Base-by-base conservation (phyloP, 2,113 vertebrate species). In the Nannobrachium achirus region DNA sequence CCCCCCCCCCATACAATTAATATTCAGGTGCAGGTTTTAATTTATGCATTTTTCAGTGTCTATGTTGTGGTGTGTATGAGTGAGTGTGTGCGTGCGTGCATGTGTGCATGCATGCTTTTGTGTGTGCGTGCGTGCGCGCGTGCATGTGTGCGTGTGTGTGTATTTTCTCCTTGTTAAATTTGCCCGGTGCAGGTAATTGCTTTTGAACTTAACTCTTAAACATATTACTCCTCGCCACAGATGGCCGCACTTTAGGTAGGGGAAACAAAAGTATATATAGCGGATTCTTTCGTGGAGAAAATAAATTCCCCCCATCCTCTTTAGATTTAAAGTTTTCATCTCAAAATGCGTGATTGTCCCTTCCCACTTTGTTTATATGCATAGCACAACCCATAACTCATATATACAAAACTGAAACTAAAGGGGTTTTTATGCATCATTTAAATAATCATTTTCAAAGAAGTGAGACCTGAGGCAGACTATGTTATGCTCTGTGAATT, bases 391-490 rank as follows among this genome's bases (percentile, higher is more conserved):
- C 18, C n/a, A 20, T 10, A 33, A 52, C 64, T 69, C 67, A 80
- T 58, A 45, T 58, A 45, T 38, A 60, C 39, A 19, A 42, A 33
- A 48, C 10, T 25, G 7, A 48, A 48, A 16, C 7, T 13, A 48
- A 10, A 45, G 18, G 41, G 20, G 45, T 7, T 15, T 18, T 33
- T 49, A 68, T 79, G 56, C 58, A 81, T 85, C 59, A 83, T 83
- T 83, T 64, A 81, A 58, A 52, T 49, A 10, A 51, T n/a, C 65
- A 57, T 55, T 71, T 73, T 68, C 52, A 68, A 65, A 71, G 66
- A 63, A 33, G 15, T 0, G 9, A 57, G 58, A 70, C 76, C 57
- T 62, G 55, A 41, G 49, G 56, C 71, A 62, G 49, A 73, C 64
- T 64, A 67, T 73, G 33, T 39, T 40, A 71, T 63, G 11, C 51